These are phyloP conservation scores for Xylocampa areola DNA, from an alignment of 2,888 invertebrate genomes.

Conservation along the genomic window DNA sequence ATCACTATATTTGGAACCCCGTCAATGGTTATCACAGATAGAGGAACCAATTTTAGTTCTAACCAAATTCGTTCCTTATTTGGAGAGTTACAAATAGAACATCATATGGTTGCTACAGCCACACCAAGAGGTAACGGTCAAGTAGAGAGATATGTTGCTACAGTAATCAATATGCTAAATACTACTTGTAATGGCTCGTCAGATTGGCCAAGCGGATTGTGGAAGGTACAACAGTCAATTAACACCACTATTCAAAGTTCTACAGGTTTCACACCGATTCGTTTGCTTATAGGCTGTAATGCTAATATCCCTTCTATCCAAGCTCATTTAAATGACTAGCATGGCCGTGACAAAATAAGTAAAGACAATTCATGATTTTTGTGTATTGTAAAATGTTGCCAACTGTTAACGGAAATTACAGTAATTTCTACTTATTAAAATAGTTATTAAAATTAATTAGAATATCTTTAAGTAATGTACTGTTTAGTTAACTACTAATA, in stretches of 20 bases:
- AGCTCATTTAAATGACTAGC: conserved; percentile 1
- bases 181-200: conserved; percentile 5
- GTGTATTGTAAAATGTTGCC: too few species aligned
- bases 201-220: conserved; percentile 17
- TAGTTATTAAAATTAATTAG: too few species aligned
- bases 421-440: too few species aligned
- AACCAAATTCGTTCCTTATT: background rate
- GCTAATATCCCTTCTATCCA: conserved; percentile 4
- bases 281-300: background rate
- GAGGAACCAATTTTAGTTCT: background rate
- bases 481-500: too few species aligned
- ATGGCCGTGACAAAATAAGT: too few species aligned
- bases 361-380: too few species aligned
- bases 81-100: background rate
- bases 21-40: background rate
- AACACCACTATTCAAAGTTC: conserved; percentile 4
- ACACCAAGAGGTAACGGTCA: too few species aligned
- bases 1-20: conserved; percentile 10
- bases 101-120: too few species aligned
- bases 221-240: conserved; percentile 4
- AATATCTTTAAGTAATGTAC: too few species aligned
- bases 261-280: conserved; percentile 1
- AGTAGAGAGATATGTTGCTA: background rate
- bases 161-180: conserved; percentile 5
- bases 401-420: too few species aligned